Base-by-base conservation (phyloP, 2,888 invertebrate species). In the Orchesellides sinensis region DNA sequence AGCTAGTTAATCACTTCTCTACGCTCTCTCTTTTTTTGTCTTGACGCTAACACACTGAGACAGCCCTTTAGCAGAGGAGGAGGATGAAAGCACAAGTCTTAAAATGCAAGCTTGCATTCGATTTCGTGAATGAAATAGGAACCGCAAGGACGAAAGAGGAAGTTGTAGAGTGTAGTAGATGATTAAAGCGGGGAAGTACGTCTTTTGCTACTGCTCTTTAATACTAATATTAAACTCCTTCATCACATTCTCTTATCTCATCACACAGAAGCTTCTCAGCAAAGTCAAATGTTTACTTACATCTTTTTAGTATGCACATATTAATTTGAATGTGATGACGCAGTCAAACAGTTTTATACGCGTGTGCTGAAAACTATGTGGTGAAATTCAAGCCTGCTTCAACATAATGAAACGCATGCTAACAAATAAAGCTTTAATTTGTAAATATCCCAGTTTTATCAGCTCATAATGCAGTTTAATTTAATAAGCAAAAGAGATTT, bases 251-350 rank as follows among this genome's bases (percentile, higher is more conserved):
- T 68, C 72, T 81, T 81, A 81, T 81, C 81, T 81, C 81, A 52
- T 81, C 68, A 74, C 73, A 68, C 73, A 68, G 32, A 10, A 40
- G 14, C n/a, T 14, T 14, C 40, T 40, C 10, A 40, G 40, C 40
- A 40, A n/a, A 40, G 29, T 8, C 54, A 52, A 79, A 66, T 81
- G 81, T 81, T 81, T 81, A 21, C 59, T 81, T 61, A 66, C 72
- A 27, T 73, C 68, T 61, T 25, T 68, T 81, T 68, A 81, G 73
- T 81, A 81, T 81, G 81, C 74, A 74, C 81, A 81, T 81, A 81
- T 81, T 81, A 81, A 81, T 81, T 80, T 66, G 70, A 79, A 29
- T 52, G 69, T 63, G 63, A 19, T 35, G 19, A 63, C 1, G 21
- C 6, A 8, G 10, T 17, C 10, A 12, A 59, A n/a, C n/a, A n/a